Evolutionary conservation across 2,888 invertebrate species (phyloP).

Genomic region (Zootermopsis nevadensis): DNA sequence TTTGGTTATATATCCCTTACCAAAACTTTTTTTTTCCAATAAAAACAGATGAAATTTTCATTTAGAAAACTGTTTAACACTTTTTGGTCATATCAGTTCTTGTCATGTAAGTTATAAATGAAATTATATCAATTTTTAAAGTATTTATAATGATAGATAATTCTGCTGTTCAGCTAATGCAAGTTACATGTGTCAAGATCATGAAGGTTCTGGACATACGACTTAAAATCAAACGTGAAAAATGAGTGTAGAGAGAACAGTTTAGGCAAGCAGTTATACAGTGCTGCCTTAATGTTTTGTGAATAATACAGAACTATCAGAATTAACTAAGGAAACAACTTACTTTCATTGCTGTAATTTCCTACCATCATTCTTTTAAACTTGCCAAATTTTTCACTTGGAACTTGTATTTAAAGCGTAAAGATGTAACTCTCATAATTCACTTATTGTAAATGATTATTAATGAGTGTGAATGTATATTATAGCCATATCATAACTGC

Average conservation of each 20-base stretch:
- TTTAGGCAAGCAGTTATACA: too few relatives aligned
- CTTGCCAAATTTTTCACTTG: slow-evolving; percentile 10
- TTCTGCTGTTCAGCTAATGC: too few relatives aligned
- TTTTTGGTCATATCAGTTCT: neutral
- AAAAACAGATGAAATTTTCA: neutral
- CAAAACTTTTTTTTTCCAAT: neutral
- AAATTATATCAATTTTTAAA: neutral
- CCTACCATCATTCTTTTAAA: too few relatives aligned
- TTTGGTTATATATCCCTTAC: too few relatives aligned
- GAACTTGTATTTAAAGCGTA: neutral
- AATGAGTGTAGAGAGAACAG: too few relatives aligned
- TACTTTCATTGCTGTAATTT: too few relatives aligned
- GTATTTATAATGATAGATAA: too few relatives aligned
- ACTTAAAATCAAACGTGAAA: neutral
- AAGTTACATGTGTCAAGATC: neutral
- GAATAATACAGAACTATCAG: too few relatives aligned
- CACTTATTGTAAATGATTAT: neutral
- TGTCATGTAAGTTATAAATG: neutral
- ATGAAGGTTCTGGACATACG: neutral
- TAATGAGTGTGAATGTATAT: slow-evolving; percentile 16
- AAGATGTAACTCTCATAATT: neutral
- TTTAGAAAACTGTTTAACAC: neutral
- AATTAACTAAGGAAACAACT: too few relatives aligned
- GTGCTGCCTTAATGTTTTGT: too few relatives aligned
- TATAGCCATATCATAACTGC: neutral